phyloP scores from a whole-genome alignment of 2,113 vertebrate species.

The Paralichthys olivaceus region DNA sequence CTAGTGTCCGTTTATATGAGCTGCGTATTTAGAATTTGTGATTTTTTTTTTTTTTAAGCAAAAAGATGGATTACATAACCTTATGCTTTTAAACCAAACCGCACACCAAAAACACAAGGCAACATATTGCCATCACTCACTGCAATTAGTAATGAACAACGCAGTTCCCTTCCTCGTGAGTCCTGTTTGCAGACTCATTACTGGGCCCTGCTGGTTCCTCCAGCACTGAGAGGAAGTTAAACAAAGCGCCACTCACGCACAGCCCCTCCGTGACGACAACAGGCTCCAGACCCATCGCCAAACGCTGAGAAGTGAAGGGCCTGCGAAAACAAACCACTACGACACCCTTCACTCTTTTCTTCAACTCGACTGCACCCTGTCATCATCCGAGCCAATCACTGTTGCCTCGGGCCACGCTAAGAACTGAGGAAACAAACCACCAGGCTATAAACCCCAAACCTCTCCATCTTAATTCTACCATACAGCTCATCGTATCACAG shows the following conservation, averaged over 20 bases:
- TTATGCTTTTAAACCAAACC: neutral
- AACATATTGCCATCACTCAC: conserved; percentile 44
- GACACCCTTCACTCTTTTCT: conserved; percentile 73
- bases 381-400: conserved; percentile 58
- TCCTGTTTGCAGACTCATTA: conserved; percentile 84
- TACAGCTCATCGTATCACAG: conserved; percentile 18
- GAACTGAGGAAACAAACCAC: conserved; percentile 63
- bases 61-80: neutral
- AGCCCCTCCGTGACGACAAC: conserved; percentile 70
- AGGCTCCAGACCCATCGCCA: conserved; percentile 70
- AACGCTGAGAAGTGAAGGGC: conserved; percentile 78
- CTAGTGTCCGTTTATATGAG: neutral
- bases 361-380: conserved; percentile 62
- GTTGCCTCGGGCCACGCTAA: conserved; percentile 35
- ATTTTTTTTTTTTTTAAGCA: neutral
- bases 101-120: conserved; percentile 12
- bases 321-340: conserved; percentile 77
- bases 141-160: conserved; percentile 73
- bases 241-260: conserved; percentile 80
- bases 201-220: conserved; percentile 80
- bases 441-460: conserved; percentile 33
- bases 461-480: conserved; percentile 47
- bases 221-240: conserved; percentile 83
- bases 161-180: conserved; percentile 63
- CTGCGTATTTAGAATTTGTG: conserved; percentile 1